Percentiles rank a stretch among this genome's conserved stretches.
These are phyloP conservation scores for Apamea crenata DNA, from an alignment of 2,888 invertebrate genomes.

Conservation along the genomic window DNA sequence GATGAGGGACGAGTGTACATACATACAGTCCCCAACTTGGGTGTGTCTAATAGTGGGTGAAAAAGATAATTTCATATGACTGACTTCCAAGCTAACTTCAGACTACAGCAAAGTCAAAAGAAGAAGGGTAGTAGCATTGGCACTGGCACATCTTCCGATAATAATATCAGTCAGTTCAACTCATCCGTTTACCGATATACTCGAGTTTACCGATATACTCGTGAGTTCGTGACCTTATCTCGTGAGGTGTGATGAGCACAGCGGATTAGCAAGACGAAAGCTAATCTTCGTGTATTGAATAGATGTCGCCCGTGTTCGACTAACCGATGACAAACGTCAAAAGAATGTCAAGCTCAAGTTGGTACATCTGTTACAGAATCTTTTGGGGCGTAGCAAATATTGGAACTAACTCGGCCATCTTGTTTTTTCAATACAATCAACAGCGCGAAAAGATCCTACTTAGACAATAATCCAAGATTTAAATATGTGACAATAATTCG, in stretches of 20 bases:
- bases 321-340: background rate
- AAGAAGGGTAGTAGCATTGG: no score
- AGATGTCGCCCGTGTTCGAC: background rate
- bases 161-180: background rate
- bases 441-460: no score
- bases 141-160: background rate
- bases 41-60: background rate
- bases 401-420: background rate
- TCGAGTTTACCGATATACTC: no score
- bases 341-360: background rate
- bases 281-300: background rate
- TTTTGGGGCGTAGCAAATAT: background rate
- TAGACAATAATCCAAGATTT: background rate
- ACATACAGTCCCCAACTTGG: background rate
- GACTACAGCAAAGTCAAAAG: no score
- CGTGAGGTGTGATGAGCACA: background rate
- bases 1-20: no score
- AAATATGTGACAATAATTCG: background rate
- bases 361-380: background rate
- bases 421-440: no score
- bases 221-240: no score
- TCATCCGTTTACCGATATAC: no score
- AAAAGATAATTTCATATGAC: background rate
- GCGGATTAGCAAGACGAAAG: background rate
- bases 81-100: background rate